Conservation (phyloP, 2,113 vertebrate genomes). For the Triplophysa tibetana region DNA sequence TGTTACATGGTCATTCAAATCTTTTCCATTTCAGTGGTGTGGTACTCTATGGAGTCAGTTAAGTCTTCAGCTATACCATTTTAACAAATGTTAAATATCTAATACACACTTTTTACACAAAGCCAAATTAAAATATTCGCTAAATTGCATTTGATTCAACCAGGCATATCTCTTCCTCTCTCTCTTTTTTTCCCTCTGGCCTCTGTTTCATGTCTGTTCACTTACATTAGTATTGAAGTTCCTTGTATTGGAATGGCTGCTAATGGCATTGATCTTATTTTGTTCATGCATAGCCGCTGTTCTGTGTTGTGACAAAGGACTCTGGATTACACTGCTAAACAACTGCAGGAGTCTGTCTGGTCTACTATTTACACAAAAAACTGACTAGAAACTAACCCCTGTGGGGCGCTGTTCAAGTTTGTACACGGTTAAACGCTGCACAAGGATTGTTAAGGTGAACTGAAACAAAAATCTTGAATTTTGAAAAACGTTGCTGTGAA, state of each 20-base stretch:
- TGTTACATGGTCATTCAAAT: neutral
- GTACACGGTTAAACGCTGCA: neutral
- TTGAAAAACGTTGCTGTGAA: too few relatives aligned
- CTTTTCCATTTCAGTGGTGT: neutral
- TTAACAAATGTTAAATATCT: neutral
- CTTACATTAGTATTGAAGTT: constrained; percentile 43
- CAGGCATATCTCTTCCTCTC: neutral
- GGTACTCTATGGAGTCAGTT: neutral
- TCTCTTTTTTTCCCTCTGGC: constrained; percentile 17
- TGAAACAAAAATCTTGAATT: too few relatives aligned
- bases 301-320: constrained; percentile 42
- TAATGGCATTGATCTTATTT: constrained; percentile 53
- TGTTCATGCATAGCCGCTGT: constrained; percentile 46
- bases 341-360: constrained; percentile 28
- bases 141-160: constrained; percentile 8
- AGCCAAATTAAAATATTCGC: neutral
- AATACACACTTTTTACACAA: neutral
- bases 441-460: too few relatives aligned
- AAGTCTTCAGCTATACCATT: neutral
- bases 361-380: constrained; percentile 1
- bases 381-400: constrained; percentile 8
- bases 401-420: neutral
- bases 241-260: constrained; percentile 36
- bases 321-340: constrained; percentile 42
- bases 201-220: constrained; percentile 36